Conservation (phyloP, 2,797 vertebrate genomes). For the Myotis findleyi region DNA sequence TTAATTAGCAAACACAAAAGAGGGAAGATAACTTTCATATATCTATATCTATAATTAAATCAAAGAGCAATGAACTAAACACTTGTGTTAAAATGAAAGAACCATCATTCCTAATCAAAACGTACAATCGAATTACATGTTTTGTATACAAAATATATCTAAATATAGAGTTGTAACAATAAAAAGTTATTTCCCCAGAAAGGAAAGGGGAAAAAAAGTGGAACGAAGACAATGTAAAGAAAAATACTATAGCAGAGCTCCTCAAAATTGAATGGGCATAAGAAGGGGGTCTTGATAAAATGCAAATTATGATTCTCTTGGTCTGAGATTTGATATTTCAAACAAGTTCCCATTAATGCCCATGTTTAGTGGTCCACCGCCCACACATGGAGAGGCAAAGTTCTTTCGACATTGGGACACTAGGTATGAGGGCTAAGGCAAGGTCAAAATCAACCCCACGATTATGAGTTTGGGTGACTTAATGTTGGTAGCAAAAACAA, state of each 20-base stretch:
- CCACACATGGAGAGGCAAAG: neutral
- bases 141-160: neutral
- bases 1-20: neutral
- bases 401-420: neutral
- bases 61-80: neutral
- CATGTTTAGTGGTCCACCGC: neutral
- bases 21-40: neutral
- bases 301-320: neutral
- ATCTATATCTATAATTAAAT: neutral
- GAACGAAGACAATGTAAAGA: neutral
- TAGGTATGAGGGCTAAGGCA: neutral
- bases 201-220: neutral
- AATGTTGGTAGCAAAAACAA: constrained; percentile 25
- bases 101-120: neutral
- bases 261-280: constrained; percentile 17
- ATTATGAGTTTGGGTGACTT: neutral
- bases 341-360: neutral
- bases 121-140: neutral
- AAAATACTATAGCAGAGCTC: neutral
- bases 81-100: neutral
- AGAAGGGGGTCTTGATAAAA: neutral
- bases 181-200: neutral
- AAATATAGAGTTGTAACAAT: neutral
- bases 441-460: neutral
- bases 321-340: neutral